Evolutionary conservation across 2,113 vertebrate genomes (phyloP), one percentile per base, ranked within the genome.

Genomic region (Colius striatus): DNA sequence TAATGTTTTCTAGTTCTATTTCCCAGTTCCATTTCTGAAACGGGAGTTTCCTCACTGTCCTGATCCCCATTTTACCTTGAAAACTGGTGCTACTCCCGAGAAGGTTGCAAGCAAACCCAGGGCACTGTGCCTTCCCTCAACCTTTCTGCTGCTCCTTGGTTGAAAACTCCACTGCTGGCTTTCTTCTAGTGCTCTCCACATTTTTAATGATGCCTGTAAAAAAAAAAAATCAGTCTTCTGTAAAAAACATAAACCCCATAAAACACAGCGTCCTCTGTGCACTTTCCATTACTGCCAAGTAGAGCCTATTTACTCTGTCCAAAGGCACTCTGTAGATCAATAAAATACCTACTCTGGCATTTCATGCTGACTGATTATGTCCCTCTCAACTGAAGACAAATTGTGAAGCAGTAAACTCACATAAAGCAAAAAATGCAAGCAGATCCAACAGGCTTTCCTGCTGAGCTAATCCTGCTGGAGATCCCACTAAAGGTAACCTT

Each of bases 281-380:
- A 13, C 21, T 84, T 89, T 45, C 80, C 45, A 51, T 83, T 76
- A 61, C 27, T 76, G 11, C 25, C 22, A 29, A 79, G 66, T 8
- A 65, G 22, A 90, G 41, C 15, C n/a, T 55, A 5, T 54, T 84
- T 50, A 51, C 70, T 19, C n/a, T 84, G 54, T 74, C 48, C 89
- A 92, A 80, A 94, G 54, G 54, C 70, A 55, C 45, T 63, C 79
- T 45, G 34, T 29, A 87, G 79, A 63, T 82, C 89, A 92, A 22
- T 85, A 51, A 77, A 68, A 48, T 17, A 71, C 13, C 23, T 38
- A 8, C 27, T 60, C 63, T 34, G 19, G 25, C 50, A 41, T 84
- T 76, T 83, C n/a, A 30, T 1, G 2, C 36, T 81, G 57, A 54
- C 70, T 54, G 29, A 75, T 74, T 20, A 57, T 2, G 20, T 47